Evolutionary conservation across 1,140 invertebrate genomes (phyloP), one percentile per base, ranked within the genome.

Genomic region (Zophobas morio): DNA sequence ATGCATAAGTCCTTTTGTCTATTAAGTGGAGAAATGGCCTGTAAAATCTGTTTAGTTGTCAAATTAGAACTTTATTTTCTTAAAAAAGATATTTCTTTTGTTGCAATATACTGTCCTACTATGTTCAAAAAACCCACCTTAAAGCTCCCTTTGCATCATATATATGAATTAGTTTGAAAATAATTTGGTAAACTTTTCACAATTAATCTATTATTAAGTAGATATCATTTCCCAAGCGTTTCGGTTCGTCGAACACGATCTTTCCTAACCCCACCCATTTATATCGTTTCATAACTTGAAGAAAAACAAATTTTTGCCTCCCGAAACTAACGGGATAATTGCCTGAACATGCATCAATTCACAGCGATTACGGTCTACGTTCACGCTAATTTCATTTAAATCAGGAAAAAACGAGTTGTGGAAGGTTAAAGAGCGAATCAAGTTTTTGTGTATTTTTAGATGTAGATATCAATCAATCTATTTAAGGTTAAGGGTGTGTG

Each of bases 401-500:
- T 63, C 35, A 36, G 4, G 35, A 6, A 1, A 63, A 36, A 8
- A 36, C 60, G 33, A 5, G 60, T 66, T 42, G 39, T 36, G 42
- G 8, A 35, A 33, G 32, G 54, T 40, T 42, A 66, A 66, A 35
- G 32, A 37, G 6, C 56, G 54, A 57, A 35, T 60, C 56, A 37
- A 39, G 6, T 66, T 42, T 42, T 66, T 66, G 60, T 42, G 37
- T 75, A 75, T 75, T 78, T 78, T 57, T 71, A 60, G 63, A 75
- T 78, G 70, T 53, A 54, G 73, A 60, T 78, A 75, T 78, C 77
- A 78, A 78, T 78, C 77, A 78, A 72, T 78, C 77, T 54, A 70
- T 78, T 75, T 70, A 56, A 56, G 51, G 42, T 37, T 54, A 51
- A 60, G 66, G 60, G 49, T 46, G 66, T 75, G 71, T 74, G 73